Percentiles rank a stretch among this genome's conserved stretches.
phyloP scores from a whole-genome alignment of 2,113 vertebrate species.

The Peromyscus polionotus region DNA sequence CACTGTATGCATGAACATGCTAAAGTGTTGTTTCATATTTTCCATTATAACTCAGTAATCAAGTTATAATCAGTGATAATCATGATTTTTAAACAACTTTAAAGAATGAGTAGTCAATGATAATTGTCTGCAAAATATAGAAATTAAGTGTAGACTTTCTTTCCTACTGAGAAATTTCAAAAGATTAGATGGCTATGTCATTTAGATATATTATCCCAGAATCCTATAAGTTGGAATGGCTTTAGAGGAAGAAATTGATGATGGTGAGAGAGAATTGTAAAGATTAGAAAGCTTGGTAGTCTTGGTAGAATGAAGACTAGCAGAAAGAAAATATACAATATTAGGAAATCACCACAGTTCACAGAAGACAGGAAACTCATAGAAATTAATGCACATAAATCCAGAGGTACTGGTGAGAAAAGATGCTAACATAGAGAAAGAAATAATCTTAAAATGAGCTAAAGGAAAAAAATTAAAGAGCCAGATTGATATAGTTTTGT shows the following conservation, averaged over 20 bases:
- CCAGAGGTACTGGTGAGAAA: background rate
- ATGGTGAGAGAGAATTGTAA: background rate
- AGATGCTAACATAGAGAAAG: background rate
- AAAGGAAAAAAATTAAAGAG: background rate
- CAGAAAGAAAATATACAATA: background rate
- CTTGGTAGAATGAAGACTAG: background rate
- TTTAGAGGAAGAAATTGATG: background rate
- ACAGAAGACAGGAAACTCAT: background rate
- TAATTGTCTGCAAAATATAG: background rate
- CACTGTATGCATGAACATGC: too few relatives aligned
- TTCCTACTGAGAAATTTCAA: background rate
- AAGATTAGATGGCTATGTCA: background rate
- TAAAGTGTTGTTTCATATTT: background rate
- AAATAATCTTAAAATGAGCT: background rate
- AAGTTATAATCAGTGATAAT: background rate
- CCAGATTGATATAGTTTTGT: background rate
- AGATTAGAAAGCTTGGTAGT: background rate
- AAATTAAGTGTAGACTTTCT: background rate
- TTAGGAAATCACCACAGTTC: background rate
- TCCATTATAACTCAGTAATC: fast-evolving
- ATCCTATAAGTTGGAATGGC: fast-evolving
- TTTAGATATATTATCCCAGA: background rate
- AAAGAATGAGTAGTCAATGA: background rate
- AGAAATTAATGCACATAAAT: background rate
- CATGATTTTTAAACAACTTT: background rate